Percentiles rank a stretch among this genome's conserved stretches.
Conservation (phyloP, 2,113 vertebrate species). For the Myrmecobius fasciatus region DNA sequence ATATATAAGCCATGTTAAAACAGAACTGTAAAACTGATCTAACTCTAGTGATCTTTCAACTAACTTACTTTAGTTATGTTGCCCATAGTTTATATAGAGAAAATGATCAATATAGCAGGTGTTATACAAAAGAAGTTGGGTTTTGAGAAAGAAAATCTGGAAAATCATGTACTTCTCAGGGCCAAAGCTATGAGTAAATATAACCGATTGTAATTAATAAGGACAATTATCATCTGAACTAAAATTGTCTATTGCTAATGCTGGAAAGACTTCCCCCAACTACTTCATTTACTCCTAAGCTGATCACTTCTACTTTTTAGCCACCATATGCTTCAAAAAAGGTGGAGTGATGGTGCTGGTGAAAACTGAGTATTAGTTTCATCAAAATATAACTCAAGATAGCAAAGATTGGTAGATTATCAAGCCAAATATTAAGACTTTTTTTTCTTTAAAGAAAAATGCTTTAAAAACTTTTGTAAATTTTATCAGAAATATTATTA, state of each 20-base stretch:
- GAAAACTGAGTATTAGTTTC: conserved; percentile 22
- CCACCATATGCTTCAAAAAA: conserved; percentile 19
- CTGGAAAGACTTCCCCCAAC: background rate
- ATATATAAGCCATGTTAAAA: background rate
- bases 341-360: background rate
- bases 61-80: background rate
- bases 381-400: conserved; percentile 41
- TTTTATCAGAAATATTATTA: background rate
- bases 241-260: background rate
- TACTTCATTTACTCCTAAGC: background rate
- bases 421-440: background rate
- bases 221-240: background rate
- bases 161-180: background rate
- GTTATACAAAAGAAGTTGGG: background rate
- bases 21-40: background rate
- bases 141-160: background rate
- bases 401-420: conserved; percentile 2
- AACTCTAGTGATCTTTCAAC: background rate
- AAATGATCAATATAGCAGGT: background rate
- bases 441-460: background rate
- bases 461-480: background rate
- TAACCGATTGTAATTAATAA: background rate
- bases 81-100: background rate
- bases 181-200: background rate
- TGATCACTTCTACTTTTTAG: conserved; percentile 25